Base-by-base conservation (phyloP, 1,140 invertebrate genomes). In the Linepithema humile region DNA sequence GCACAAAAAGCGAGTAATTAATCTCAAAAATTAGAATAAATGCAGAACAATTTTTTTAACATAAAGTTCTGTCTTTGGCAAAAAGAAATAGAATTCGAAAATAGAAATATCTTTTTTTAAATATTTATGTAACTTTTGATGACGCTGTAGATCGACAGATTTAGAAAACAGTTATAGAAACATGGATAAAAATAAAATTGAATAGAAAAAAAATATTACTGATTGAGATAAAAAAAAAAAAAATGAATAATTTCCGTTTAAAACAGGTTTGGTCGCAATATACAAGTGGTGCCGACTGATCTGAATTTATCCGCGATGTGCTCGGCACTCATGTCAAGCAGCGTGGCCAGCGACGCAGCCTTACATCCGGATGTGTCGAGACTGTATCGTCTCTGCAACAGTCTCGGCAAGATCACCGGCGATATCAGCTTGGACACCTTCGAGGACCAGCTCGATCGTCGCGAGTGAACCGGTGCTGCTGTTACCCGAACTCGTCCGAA, bases 191-290 rank as follows among this genome's bases (percentile, higher is more conserved):
- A 38, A 0, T 72, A n/a, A n/a, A n/a, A n/a, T n/a, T n/a, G 40
- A 43, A 43, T 43, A 7, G 43, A 55, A 55, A 3, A 12, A 40
- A 26, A 3, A 53, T 35, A n/a, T 48, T 17, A 17, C 35, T 12
- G 3, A 35, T 23, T 6, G 9, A 29, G 12, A 67, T 50, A 23
- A 15, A 38, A 82, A 62, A 35, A 43, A 57, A 43, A 32, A 17
- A 40, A 32, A 15, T n/a, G 10, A 45, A 45, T 15, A 45, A 45
- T 15, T 32, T 55, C 29, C 20, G 12, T 20, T 69, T 57, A 2
- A 57, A 26, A 57, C 65, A 88, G 91, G 43, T 93, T 88, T 73
- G 93, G 91, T 29, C 88, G 92, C 2, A 82, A 85, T 53, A 23
- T 72, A 40, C 86, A 83, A 23, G n/a, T 80, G 4, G 60, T 85